Conservation (phyloP, 1,140 invertebrate genomes). For the Achroia grisella region DNA sequence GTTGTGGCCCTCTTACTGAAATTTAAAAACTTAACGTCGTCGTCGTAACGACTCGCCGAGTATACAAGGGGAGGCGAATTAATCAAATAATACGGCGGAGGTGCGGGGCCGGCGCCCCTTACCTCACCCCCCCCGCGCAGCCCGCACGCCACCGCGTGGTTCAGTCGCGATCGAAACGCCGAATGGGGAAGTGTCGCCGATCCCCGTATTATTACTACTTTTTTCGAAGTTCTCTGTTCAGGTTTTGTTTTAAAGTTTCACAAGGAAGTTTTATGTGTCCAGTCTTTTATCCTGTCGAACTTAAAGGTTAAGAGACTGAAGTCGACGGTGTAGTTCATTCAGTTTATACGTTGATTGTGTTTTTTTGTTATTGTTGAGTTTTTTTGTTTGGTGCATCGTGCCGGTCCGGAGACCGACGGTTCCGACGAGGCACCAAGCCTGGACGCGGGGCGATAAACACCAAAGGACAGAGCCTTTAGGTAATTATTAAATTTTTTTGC, state of each 20-base stretch:
- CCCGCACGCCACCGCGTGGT: constrained; percentile 58
- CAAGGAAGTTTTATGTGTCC: constrained; percentile 59
- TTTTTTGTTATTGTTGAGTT: constrained; percentile 48
- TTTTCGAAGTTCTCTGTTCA: constrained; percentile 67
- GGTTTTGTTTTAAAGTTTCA: constrained; percentile 68
- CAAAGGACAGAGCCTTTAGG: constrained; percentile 65
- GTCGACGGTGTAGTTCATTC: constrained; percentile 53
- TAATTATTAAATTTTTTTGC: constrained; percentile 35
- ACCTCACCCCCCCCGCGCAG: constrained; percentile 22
- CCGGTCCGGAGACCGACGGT: constrained; percentile 58
- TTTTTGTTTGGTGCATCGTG: constrained; percentile 72
- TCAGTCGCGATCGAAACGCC: constrained; percentile 62
- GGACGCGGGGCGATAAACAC: constrained; percentile 52
- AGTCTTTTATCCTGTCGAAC: constrained; percentile 52
- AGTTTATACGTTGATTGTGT: constrained; percentile 65
- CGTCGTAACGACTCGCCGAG: constrained; percentile 64
- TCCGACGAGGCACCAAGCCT: constrained; percentile 55
- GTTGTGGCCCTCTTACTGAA: constrained; percentile 60
- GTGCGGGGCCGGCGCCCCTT: constrained; percentile 42
- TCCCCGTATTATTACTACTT: constrained; percentile 62
- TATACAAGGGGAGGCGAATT: constrained; percentile 72
- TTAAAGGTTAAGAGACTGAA: constrained; percentile 50
- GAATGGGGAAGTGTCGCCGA: constrained; percentile 57
- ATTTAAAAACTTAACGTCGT: constrained; percentile 70
- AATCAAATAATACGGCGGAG: constrained; percentile 71